Percentiles rank a stretch among this genome's conserved stretches.
Evolutionary conservation across 1,140 invertebrate species (phyloP).

Genomic region (Branchinecta lindahli): DNA sequence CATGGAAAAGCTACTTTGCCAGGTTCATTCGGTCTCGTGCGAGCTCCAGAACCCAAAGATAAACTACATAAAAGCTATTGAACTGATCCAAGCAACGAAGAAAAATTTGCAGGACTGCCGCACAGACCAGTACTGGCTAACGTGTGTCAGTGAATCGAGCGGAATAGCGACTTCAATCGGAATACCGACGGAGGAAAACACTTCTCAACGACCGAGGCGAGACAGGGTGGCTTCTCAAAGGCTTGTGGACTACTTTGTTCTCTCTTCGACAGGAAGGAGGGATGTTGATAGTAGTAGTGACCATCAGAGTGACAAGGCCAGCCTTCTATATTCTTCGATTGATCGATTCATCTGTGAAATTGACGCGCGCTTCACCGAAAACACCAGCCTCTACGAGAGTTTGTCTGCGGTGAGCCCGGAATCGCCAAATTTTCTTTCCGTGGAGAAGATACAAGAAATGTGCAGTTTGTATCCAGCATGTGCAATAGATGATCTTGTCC

Average conservation of each 20-base stretch:
- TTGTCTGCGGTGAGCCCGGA: too few species aligned
- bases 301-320: too few species aligned
- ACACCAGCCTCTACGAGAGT: too few species aligned
- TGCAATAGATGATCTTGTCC: too few species aligned
- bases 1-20: conserved; percentile 5
- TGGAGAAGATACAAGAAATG: too few species aligned
- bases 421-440: too few species aligned
- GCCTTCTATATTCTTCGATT: too few species aligned
- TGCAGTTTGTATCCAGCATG: too few species aligned
- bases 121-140: neutral
- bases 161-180: neutral
- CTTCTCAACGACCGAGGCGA: conserved; percentile 4
- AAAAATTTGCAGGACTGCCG: neutral
- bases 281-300: neutral
- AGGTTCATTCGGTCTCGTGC: conserved; percentile 3
- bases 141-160: neutral
- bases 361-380: too few species aligned
- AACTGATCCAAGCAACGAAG: conserved; percentile 1
- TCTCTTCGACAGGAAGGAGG: neutral
- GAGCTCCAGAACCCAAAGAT: conserved; percentile 4
- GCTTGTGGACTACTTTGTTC: conserved; percentile 1
- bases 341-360: too few species aligned
- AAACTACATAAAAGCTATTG: neutral
- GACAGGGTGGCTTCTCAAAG: conserved; percentile 3
- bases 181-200: conserved; percentile 1